Conservation (phyloP, 1,140 invertebrate species). For the Drosophila malerkotliana region DNA sequence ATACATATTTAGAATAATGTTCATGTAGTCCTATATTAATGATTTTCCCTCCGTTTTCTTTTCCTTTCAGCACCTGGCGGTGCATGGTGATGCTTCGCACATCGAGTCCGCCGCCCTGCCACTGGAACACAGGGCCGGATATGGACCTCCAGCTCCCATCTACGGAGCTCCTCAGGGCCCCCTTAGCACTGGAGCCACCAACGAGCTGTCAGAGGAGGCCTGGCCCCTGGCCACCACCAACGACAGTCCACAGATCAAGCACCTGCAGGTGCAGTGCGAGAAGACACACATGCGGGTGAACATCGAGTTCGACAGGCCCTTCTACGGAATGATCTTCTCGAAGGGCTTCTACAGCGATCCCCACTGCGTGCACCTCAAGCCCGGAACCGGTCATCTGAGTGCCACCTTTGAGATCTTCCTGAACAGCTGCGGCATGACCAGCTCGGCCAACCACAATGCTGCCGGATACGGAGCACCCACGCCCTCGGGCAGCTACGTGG, state of each 20-base stretch:
- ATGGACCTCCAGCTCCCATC: conserved; percentile 88
- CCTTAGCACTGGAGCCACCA: conserved; percentile 77
- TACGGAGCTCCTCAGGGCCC: conserved; percentile 85
- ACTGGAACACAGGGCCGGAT: conserved; percentile 89
- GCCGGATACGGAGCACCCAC: conserved; percentile 92
- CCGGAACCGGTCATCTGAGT: conserved; percentile 93
- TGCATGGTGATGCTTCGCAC: conserved; percentile 89
- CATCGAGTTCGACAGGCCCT: conserved; percentile 96
- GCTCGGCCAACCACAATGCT: conserved; percentile 93
- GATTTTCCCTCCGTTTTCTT: background rate
- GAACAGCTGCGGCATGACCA: conserved; percentile 95
- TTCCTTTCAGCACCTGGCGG: conserved; percentile 85
- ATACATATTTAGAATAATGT: background rate
- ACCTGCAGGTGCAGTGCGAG: conserved; percentile 96
- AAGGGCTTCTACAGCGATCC: conserved; percentile 96
- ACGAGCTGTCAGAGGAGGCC: conserved; percentile 85
- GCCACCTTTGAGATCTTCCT: conserved; percentile 96
- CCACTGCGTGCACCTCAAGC: conserved; percentile 95
- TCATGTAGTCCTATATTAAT: background rate
- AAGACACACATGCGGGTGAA: conserved; percentile 97
- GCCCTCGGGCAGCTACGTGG: conserved; percentile 95
- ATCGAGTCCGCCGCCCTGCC: conserved; percentile 91
- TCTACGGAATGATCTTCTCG: conserved; percentile 98
- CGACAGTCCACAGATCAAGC: conserved; percentile 95
- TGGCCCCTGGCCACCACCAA: conserved; percentile 90